Conservation (phyloP, 2,888 invertebrate genomes). For the Eupithecia vulgata region DNA sequence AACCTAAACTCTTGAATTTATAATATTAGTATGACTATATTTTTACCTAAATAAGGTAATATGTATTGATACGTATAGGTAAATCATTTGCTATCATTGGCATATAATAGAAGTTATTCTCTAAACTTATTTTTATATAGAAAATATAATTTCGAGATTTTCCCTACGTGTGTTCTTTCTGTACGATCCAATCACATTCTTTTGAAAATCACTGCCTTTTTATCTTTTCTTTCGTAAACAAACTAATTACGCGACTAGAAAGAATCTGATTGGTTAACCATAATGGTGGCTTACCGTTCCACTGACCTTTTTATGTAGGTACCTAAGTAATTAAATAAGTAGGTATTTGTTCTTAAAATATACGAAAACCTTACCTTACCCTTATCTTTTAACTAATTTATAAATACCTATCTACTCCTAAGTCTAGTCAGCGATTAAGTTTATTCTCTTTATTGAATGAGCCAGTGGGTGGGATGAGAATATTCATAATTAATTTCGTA, state of each 20-base stretch:
- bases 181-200: slow-evolving; percentile 3
- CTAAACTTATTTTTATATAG: background rate
- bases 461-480: background rate
- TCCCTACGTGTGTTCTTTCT: slow-evolving; percentile 7
- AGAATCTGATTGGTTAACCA: background rate
- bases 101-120: background rate
- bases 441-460: background rate
- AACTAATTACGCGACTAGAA: slow-evolving; percentile 9
- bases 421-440: background rate
- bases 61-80: background rate
- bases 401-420: background rate
- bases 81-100: background rate
- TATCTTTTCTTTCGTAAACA: slow-evolving; percentile 4
- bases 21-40: background rate
- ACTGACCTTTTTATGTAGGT: background rate
- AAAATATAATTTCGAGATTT: background rate
- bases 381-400: background rate
- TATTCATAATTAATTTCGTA: background rate
- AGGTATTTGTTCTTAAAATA: no score
- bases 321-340: no score
- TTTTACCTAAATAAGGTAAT: no score
- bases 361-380: no score
- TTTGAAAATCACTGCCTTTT: slow-evolving; percentile 12
- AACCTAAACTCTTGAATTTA: no score
- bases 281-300: background rate